Conservation (phyloP, 2,797 vertebrate species). For the Rhynchonycteris naso region DNA sequence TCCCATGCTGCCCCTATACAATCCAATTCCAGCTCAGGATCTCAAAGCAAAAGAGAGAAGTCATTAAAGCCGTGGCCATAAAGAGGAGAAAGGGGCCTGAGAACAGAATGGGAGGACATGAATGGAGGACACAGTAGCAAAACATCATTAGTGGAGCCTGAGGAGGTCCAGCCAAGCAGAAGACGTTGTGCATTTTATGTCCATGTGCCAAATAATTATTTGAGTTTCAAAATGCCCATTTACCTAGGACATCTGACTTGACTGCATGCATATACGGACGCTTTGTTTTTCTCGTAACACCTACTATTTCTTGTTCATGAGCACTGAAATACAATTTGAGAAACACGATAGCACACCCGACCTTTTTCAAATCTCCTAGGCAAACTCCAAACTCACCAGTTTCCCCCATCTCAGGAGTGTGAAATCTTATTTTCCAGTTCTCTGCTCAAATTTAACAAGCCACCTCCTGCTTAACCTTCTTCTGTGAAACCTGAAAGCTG, state of each 20-base stretch:
- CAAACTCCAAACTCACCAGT: constrained; percentile 80
- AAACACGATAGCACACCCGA: constrained; percentile 53
- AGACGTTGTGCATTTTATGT: background rate
- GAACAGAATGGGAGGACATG: background rate
- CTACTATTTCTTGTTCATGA: background rate
- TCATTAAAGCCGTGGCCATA: background rate
- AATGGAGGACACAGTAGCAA: constrained; percentile 18
- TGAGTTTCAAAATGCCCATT: constrained; percentile 46
- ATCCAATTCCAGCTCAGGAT: background rate
- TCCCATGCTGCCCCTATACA: background rate
- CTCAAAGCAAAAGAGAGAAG: constrained; percentile 30
- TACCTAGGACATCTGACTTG: background rate
- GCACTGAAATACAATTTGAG: constrained; percentile 63
- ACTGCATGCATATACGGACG: background rate
- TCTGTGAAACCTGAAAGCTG: constrained; percentile 84
- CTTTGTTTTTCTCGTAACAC: constrained; percentile 54
- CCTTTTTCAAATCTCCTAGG: constrained; percentile 69
- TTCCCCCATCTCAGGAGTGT: constrained; percentile 82
- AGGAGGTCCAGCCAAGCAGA: constrained; percentile 56
- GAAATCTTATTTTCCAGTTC: constrained; percentile 89
- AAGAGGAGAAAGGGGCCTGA: background rate
- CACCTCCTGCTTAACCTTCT: constrained; percentile 84
- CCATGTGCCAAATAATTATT: background rate
- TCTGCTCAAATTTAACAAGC: constrained; percentile 88
- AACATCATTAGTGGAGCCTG: background rate